phyloP scores from a whole-genome alignment of 2,888 invertebrate genomes.

The Lysandra coridon region DNA sequence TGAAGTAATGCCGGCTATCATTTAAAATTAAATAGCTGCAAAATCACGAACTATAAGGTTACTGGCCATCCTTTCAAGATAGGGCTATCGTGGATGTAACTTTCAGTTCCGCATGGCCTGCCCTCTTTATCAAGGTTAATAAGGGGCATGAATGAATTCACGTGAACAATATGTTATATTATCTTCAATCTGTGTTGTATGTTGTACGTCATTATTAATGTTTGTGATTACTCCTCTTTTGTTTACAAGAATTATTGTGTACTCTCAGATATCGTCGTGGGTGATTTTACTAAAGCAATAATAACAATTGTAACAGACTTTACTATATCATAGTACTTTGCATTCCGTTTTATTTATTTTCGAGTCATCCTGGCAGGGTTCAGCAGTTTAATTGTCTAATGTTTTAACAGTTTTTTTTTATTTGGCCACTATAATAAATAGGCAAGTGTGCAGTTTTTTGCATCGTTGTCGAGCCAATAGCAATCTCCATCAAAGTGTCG shows the following conservation, averaged over 20 bases:
- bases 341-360: not conserved
- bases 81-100: conserved; percentile 14
- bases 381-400: no score
- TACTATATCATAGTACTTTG: not conserved
- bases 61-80: conserved; percentile 16
- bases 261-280: not conserved
- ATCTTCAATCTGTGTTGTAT: conserved; percentile 5
- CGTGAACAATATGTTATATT: not conserved
- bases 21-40: conserved; percentile 12
- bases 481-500: conserved; percentile 7
- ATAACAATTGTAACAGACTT: not conserved
- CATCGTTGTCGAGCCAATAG: not conserved
- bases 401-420: no score
- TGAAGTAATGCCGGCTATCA: not conserved
- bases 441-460: not conserved
- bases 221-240: not conserved
- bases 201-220: not conserved
- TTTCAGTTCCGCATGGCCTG: conserved; percentile 18
- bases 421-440: no score
- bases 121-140: conserved; percentile 5
- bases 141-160: conserved; percentile 19
- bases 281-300: not conserved
- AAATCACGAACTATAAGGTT: conserved; percentile 19
- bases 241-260: not conserved
- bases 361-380: not conserved